Evolutionary conservation across 2,797 vertebrate genomes (phyloP).

Genomic region (Gymnoscopelus microlampas): DNA sequence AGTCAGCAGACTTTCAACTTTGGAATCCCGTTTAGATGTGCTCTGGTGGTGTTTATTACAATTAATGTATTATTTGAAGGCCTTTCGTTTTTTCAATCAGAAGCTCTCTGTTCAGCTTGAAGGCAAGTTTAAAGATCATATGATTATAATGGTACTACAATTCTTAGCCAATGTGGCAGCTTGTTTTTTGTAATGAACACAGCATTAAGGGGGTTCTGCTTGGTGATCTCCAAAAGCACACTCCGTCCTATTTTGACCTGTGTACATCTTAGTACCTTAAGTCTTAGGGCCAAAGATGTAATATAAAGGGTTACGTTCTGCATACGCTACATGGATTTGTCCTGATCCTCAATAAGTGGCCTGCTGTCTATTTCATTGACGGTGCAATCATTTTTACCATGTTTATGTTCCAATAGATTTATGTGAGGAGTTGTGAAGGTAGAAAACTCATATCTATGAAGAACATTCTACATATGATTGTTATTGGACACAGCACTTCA

Average conservation of each 20-base stretch:
- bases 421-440: neutral
- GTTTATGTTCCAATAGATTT: too few relatives aligned
- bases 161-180: conserved; percentile 10
- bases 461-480: neutral
- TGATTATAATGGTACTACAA: conserved; percentile 18
- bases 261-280: neutral
- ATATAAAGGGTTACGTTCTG: too few relatives aligned
- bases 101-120: conserved; percentile 5
- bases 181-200: conserved; percentile 12
- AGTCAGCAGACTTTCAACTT: conserved; percentile 14
- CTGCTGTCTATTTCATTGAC: too few relatives aligned
- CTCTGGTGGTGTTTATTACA: conserved; percentile 4
- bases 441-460: neutral
- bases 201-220: conserved; percentile 8
- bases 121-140: neutral
- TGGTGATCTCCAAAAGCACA: conserved; percentile 15
- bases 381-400: too few relatives aligned
- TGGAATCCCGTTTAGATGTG: neutral
- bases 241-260: conserved; percentile 20
- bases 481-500: neutral
- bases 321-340: too few relatives aligned
- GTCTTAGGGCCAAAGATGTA: too few relatives aligned
- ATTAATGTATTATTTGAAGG: conserved; percentile 2
- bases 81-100: conserved; percentile 3
- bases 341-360: neutral